These are phyloP conservation scores for Tanytarsus gracilentus DNA, from an alignment of 2,888 invertebrate genomes.

Conservation along the genomic window DNA sequence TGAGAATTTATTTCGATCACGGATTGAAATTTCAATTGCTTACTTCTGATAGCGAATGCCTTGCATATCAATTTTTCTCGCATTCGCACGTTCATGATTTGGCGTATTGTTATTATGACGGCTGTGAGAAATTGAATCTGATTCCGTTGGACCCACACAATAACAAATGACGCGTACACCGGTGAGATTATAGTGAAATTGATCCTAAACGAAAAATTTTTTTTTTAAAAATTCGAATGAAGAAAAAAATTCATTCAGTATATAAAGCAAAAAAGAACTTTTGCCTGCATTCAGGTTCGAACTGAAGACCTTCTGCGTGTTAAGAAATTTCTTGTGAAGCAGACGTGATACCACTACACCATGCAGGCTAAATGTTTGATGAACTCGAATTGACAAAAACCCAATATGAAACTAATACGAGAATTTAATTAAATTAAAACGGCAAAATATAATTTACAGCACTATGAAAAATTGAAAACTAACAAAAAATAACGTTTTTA, in stretches of 20 bases:
- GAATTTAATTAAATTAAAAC: background rate
- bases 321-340: too few relatives aligned
- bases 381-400: background rate
- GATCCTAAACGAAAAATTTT: conserved; percentile 46
- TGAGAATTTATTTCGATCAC: conserved; percentile 18
- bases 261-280: background rate
- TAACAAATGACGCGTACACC: conserved; percentile 62
- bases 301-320: conserved; percentile 6
- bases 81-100: conserved; percentile 58
- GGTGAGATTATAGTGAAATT: conserved; percentile 61
- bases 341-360: background rate
- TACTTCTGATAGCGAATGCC: conserved; percentile 56
- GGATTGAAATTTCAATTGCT: conserved; percentile 32
- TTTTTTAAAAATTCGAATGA: background rate
- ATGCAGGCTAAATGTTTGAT: too few relatives aligned
- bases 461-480: background rate
- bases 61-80: conserved; percentile 61
- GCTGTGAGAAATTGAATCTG: conserved; percentile 56
- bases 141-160: conserved; percentile 61
- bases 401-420: background rate
- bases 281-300: conserved; percentile 1
- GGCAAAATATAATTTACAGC: too few relatives aligned
- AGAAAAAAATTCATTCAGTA: conserved; percentile 1
- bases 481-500: background rate
- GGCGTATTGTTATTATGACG: conserved; percentile 47